phyloP scores from a whole-genome alignment of 2,113 vertebrate species.

The Syngnathus typhle region DNA sequence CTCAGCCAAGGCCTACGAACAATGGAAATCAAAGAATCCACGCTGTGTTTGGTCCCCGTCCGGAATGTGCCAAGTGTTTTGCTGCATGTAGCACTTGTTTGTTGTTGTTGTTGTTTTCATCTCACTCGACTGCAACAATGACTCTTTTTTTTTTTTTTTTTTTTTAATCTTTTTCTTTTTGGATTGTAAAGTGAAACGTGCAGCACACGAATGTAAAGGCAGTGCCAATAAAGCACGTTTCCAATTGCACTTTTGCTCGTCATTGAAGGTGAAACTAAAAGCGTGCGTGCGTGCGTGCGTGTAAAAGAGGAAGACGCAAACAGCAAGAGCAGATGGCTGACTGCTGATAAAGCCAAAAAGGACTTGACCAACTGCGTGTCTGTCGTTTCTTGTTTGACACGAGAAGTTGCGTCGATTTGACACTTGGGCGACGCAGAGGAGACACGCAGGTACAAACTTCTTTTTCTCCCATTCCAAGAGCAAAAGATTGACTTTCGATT shows the following conservation, averaged over 20 bases:
- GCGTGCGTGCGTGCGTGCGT: too few species aligned
- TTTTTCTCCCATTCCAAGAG: background rate
- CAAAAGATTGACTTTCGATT: background rate
- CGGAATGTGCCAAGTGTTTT: background rate
- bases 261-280: background rate
- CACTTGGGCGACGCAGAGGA: background rate
- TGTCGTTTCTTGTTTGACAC: slow-evolving; percentile 21
- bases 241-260: background rate
- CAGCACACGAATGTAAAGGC: slow-evolving; percentile 59
- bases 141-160: slow-evolving; percentile 4
- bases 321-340: background rate
- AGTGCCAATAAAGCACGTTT: slow-evolving; percentile 61
- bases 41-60: too few species aligned
- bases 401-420: slow-evolving; percentile 3
- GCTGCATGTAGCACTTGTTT: background rate
- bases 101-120: background rate
- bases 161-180: slow-evolving; percentile 10
- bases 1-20: background rate
- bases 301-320: background rate
- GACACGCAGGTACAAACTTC: slow-evolving; percentile 33
- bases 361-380: background rate
- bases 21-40: too few species aligned
- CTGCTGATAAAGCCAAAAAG: background rate
- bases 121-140: slow-evolving; percentile 3
- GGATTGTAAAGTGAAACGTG: slow-evolving; percentile 47